Conservation (phyloP, 2,888 invertebrate species). For the Eurois occulta region DNA sequence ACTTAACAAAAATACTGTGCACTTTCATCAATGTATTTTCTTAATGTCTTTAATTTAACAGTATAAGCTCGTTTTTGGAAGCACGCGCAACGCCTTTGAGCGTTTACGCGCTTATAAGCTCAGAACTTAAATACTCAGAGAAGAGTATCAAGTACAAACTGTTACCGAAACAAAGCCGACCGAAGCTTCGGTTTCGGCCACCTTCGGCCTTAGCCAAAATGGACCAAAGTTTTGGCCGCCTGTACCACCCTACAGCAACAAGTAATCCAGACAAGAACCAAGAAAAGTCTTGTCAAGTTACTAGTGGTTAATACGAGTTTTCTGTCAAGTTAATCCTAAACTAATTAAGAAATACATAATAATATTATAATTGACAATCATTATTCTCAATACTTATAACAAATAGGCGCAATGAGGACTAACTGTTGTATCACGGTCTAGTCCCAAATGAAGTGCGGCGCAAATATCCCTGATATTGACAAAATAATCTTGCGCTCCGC, state of each 20-base stretch:
- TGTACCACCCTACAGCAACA: neutral
- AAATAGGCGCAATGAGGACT: conserved; percentile 15
- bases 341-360: conserved; percentile 3
- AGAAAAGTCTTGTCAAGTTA: neutral
- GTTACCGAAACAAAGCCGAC: too few relatives aligned
- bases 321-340: conserved; percentile 2
- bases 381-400: conserved; percentile 18
- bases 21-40: too few relatives aligned
- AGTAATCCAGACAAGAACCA: neutral
- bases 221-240: neutral
- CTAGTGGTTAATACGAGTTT: conserved; percentile 4
- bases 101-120: neutral
- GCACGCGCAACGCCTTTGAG: neutral
- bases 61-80: too few relatives aligned
- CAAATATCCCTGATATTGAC: neutral
- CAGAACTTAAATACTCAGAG: neutral
- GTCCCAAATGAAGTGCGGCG: neutral
- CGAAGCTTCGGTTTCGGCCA: neutral
- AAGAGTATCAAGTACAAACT: neutral
- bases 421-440: neutral
- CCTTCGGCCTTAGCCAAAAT: neutral
- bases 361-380: conserved; percentile 6
- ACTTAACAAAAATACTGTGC: too few relatives aligned
- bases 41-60: too few relatives aligned
- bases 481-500: conserved; percentile 3